phyloP scores from a whole-genome alignment of 2,797 vertebrate species.

The Chloroceryle amazona region DNA sequence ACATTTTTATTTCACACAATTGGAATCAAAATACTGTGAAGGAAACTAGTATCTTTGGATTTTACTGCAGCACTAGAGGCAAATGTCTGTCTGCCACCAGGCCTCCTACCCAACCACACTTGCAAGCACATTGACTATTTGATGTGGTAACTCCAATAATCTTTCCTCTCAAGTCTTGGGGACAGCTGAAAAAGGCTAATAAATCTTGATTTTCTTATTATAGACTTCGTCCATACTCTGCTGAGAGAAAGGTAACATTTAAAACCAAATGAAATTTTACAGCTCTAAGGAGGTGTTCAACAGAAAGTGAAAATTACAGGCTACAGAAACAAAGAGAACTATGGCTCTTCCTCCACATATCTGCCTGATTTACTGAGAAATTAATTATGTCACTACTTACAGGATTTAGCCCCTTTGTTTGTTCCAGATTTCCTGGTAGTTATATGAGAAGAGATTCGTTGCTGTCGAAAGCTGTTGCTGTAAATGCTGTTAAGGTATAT shows the following conservation, averaged over 20 bases:
- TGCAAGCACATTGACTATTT: constrained; percentile 48
- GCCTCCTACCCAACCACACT: background rate
- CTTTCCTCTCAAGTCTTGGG: constrained; percentile 48
- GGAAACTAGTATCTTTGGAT: background rate
- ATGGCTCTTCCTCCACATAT: background rate
- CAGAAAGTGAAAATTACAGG: background rate
- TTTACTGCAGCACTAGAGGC: constrained; percentile 31
- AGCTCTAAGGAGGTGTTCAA: constrained; percentile 26
- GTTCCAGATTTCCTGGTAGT: background rate
- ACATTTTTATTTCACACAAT: background rate
- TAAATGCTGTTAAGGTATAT: background rate
- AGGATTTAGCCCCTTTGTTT: background rate
- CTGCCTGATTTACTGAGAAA: background rate
- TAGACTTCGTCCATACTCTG: background rate
- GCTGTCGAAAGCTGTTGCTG: background rate
- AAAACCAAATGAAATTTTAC: constrained; percentile 36
- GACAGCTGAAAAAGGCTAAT: constrained; percentile 55
- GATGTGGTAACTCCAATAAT: constrained; percentile 65
- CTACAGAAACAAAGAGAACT: background rate
- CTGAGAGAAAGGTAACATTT: background rate
- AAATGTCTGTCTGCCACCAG: background rate
- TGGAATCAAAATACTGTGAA: constrained; percentile 11
- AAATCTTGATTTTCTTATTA: constrained; percentile 73
- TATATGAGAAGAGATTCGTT: background rate
- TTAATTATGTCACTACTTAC: background rate